Evolutionary conservation across 2,113 vertebrate species (phyloP), one percentile per base, ranked within the genome.

Genomic region (Lampris incognitus): DNA sequence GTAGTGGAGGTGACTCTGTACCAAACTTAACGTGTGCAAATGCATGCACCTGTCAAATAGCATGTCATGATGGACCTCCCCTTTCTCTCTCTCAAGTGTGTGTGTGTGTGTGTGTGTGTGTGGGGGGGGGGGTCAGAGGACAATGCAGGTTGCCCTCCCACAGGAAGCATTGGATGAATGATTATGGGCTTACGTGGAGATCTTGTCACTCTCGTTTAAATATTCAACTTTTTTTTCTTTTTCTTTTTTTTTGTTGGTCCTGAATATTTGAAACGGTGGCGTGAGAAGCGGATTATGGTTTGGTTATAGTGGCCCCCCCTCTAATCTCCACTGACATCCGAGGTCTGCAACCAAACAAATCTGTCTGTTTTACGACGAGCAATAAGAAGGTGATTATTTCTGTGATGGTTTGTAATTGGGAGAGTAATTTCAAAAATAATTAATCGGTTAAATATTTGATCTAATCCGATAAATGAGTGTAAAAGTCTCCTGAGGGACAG

Each of bases 401-500:
- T 44, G 24, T 87, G 50, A 78, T 88, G 85, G 72, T 41, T 49
- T 46, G 44, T 66, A 81, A 72, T 72, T 42, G 58, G 60, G 13
- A 2, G 82, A 70, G 87, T 85, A 78, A 90, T 87, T 87, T 83
- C 74, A 60, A 52, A 65, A 86, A 86, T 85, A 88, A 88, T 88
- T 73, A 91, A 89, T 93, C 87, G 72, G 62, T 81, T 82, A 89
- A 91, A 90, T 87, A 72, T 89, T 81, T 50, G 3, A 49, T 74
- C 79, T 90, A 92, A 92, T 93, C 84, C 85, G 79, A 89, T 85
- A 80, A 89, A 91, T 79, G 78, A 57, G 56, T 72, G 46, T 83
- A 8, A 84, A 88, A 81, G 74, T 75, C 71, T 81, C 88, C 92
- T 92, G 92, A 93, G 91, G 92, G 92, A 87, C 78, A 79, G 24